Evolutionary conservation across 2,113 vertebrate genomes (phyloP), one percentile per base, ranked within the genome.

Genomic region (Neofelis nebulosa): DNA sequence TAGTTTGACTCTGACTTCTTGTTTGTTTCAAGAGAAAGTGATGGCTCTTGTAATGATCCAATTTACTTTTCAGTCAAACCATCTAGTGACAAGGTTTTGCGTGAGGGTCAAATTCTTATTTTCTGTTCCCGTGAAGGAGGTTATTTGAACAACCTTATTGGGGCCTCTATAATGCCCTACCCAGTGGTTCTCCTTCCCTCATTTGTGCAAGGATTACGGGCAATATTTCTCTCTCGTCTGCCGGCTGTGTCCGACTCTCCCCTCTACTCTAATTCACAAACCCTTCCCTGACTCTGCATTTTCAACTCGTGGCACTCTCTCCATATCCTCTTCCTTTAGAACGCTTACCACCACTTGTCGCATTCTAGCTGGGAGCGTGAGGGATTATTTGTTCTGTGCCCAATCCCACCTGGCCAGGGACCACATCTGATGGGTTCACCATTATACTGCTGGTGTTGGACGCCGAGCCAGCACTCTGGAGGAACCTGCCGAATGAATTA

Each of bases 401-500:
- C 27, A 50, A 41, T 13, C 14, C 16, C 0, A 0, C 0, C 0
- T 0, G 9, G 10, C 4, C 29, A 16, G 23, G 57, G 80, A 55
- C 65, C 94, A 7, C 0, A 0, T n/a, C 14, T 8, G 0, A 0
- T 12, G 2, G 12, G 31, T 2, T 79, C 27, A 15, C 45, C 16
- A 12, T 3, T 1, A 5, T 8, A 2, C 65, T 18, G 50, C 33
- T 48, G 66, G 10, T 7, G 18, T 11, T 11, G 4, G 48, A 15
- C 0, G 0, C 5, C 13, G 4, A 33, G n/a, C 9, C 25, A 25
- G 0, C 5, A 21, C 25, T 50, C 16, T 0, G 3, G 18, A 13
- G 74, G 69, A 19, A 13, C 31, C 18, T 19, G 27, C 11, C 9
- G 2, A 55, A 31, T 0, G 3, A 12, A 4, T 31, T 10, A 4